Evolutionary conservation across 2,888 invertebrate species (phyloP), one percentile per base, ranked within the genome.

Genomic region (Lasioglossum marginatum): DNA sequence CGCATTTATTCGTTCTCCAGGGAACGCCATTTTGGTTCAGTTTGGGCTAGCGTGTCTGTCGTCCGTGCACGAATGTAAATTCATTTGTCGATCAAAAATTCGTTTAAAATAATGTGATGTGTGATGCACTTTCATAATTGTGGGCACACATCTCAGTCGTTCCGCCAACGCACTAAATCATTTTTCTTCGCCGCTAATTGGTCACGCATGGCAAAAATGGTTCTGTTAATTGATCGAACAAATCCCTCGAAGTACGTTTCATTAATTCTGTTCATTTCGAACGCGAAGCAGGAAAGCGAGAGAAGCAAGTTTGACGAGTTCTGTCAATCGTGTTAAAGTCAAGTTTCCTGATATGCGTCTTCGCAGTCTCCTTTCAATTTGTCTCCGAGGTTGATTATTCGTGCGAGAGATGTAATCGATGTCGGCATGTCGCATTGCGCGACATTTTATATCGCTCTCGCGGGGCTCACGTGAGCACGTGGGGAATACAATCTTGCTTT

Each of bases 341-440:
- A 27, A 10, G 52, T 23, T 27, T 14, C 5, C 16, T 31, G 31
- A 4, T 10, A 4, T 2, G 10, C 23, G 40, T 10, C 40, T 70
- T 10, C 10, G 34, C 66, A n/a, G 10, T 14, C n/a, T 37, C n/a
- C 40, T 37, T 70, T 70, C 68, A 45, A 81, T 76, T 63, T 71
- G 75, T 34, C 10, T 34, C 40, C 43, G 34, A 5, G 16, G 48
- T 48, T 52, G 81, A 83, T 52, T 66, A 72, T 12, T n/a, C 8
- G 75, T 52, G 81, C 63, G 60, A 72, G 71, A 63, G 83, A 83
- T 83, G 27, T 72, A 83, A 83, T 83, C 83, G 43, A 2, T 4
- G 34, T 8, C 19, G 70, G 70, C 27, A 52, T 81, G 83, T 83
- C 83, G 81, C 83, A 81, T 66, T 83, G 83, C 81, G 81, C 81